Conservation (phyloP, 2,113 vertebrate genomes). For the Heliornis fulica region DNA sequence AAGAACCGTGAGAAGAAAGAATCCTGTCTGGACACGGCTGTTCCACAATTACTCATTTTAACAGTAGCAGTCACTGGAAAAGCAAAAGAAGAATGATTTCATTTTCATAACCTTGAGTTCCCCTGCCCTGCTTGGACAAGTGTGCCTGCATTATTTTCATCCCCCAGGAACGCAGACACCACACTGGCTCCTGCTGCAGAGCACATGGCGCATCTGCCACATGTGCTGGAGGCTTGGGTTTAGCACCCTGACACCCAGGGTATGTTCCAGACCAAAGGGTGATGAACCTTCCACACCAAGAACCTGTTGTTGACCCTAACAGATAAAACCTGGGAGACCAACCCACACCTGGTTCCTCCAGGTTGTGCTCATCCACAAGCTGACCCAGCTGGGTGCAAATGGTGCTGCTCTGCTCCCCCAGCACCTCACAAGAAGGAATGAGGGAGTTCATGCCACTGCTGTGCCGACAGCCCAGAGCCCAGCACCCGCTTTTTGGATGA, state of each 20-base stretch:
- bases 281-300: background rate
- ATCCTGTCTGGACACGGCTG: background rate
- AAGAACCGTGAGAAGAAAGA: background rate
- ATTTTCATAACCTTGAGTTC: constrained; percentile 60
- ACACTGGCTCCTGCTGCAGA: background rate
- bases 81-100: constrained; percentile 60
- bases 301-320: background rate
- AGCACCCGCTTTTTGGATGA: background rate
- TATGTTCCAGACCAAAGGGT: background rate
- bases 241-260: background rate
- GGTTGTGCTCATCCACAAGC: background rate
- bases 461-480: background rate
- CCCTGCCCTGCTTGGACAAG: constrained; percentile 7
- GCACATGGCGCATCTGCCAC: background rate
- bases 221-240: accelerated
- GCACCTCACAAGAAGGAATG: background rate
- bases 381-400: background rate
- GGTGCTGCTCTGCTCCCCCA: background rate
- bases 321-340: background rate
- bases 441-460: background rate
- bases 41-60: constrained; percentile 52
- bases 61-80: constrained; percentile 26
- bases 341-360: background rate
- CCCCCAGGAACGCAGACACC: background rate
- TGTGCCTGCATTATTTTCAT: background rate